These are phyloP conservation scores for Carcharodon carcharias DNA, from an alignment of 2,797 vertebrate genomes.

Conservation along the genomic window DNA sequence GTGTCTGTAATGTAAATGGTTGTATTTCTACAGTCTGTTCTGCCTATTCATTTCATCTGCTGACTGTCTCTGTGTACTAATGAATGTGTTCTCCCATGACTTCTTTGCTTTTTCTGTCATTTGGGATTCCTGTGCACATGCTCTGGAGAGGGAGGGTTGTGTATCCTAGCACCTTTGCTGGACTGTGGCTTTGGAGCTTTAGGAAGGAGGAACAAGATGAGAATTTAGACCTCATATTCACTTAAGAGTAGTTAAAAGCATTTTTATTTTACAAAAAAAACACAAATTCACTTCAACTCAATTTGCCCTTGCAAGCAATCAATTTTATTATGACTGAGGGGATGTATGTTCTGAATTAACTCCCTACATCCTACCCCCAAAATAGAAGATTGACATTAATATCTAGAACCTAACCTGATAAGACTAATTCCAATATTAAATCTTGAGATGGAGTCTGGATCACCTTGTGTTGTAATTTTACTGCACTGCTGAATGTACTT, in stretches of 20 bases:
- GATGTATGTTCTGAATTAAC: background rate
- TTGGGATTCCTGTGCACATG: background rate
- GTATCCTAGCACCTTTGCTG: background rate
- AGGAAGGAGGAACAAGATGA: background rate
- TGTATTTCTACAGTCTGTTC: background rate
- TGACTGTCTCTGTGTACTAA: background rate
- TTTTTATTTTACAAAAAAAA: background rate
- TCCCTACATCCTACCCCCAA: background rate
- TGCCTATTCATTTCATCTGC: background rate
- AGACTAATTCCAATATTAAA: background rate
- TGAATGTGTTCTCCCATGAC: background rate
- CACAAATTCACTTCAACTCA: conserved; percentile 10
- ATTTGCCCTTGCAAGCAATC: background rate
- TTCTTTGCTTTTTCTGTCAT: background rate
- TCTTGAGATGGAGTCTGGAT: background rate
- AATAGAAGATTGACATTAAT: background rate
- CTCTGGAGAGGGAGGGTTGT: background rate
- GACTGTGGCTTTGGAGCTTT: background rate
- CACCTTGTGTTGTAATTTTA: background rate
- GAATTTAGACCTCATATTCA: background rate
- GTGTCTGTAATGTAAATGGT: background rate
- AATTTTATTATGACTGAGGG: background rate
- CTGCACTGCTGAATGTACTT: background rate
- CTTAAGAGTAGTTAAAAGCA: background rate
- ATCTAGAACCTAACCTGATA: background rate